These are phyloP conservation scores for Arctopsyche grandis DNA, from an alignment of 1,140 invertebrate genomes.

Conservation along the genomic window DNA sequence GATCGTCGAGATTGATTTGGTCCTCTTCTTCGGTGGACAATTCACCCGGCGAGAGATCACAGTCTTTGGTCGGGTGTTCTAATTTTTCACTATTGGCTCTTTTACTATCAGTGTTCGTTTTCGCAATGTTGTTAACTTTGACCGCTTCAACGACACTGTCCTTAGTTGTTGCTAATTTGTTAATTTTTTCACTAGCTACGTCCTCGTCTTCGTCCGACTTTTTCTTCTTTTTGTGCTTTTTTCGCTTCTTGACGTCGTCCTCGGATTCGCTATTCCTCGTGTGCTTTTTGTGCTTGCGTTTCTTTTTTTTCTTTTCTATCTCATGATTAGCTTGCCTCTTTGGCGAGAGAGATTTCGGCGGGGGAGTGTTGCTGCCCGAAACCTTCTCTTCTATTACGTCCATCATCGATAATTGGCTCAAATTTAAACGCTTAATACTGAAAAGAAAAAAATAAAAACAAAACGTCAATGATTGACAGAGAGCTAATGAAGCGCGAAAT, in stretches of 20 bases:
- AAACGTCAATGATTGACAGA: conserved; percentile 23
- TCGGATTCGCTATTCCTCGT: conserved; percentile 56
- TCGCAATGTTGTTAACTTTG: conserved; percentile 52
- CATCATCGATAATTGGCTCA: conserved; percentile 42
- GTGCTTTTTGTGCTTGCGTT: conserved; percentile 54
- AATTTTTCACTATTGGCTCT: conserved; percentile 60
- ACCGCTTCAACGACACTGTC: conserved; percentile 3
- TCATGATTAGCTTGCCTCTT: conserved; percentile 14
- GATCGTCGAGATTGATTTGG: conserved; percentile 86
- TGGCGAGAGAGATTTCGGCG: neutral
- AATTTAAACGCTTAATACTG: conserved; percentile 37
- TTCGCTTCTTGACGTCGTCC: conserved; percentile 65
- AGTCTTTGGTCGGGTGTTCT: conserved; percentile 57
- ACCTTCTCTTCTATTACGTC: conserved; percentile 2
- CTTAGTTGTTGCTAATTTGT: neutral
- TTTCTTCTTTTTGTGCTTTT: conserved; percentile 67
- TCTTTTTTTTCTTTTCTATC: conserved; percentile 50
- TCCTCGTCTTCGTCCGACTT: conserved; percentile 46
- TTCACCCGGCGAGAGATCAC: conserved; percentile 74
- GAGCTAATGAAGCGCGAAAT: neutral
- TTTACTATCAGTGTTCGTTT: conserved; percentile 56
- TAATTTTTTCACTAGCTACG: conserved; percentile 16
- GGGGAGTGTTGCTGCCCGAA: conserved; percentile 2
- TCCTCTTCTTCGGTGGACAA: conserved; percentile 79
- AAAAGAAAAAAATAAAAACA: conserved; percentile 43